Conservation (phyloP, 2,888 invertebrate species). For the Polydrusus tereticollis region DNA sequence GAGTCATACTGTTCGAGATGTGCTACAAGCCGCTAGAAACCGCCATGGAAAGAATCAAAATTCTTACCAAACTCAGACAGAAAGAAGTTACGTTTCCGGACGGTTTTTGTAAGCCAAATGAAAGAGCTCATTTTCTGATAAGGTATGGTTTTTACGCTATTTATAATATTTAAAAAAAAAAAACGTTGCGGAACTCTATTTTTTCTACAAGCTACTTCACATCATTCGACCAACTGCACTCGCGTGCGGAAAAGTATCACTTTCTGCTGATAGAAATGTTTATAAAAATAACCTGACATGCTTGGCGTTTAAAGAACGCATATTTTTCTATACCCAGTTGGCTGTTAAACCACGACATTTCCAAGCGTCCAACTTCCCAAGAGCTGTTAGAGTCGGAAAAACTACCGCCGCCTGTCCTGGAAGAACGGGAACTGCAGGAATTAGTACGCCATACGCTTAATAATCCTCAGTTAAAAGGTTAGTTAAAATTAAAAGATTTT, state of each 20-base stretch:
- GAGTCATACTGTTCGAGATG: conserved; percentile 97
- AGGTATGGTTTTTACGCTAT: conserved; percentile 67
- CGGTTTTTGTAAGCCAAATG: conserved; percentile 71
- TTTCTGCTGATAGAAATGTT: too few relatives aligned
- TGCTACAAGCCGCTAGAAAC: conserved; percentile 87
- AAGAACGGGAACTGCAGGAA: conserved; percentile 87
- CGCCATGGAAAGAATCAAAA: conserved; percentile 89
- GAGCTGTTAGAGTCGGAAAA: conserved; percentile 86
- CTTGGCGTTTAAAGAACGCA: not conserved
- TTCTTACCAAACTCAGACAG: conserved; percentile 80
- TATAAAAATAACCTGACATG: too few relatives aligned
- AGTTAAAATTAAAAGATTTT: conserved; percentile 13
- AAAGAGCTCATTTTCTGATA: conserved; percentile 73
- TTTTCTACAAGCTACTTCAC: too few relatives aligned
- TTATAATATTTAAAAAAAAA: not conserved
- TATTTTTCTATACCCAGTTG: conserved; percentile 67
- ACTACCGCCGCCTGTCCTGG: conserved; percentile 88
- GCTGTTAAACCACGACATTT: conserved; percentile 89
- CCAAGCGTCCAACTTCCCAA: conserved; percentile 85
- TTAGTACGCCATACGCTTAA: conserved; percentile 85
- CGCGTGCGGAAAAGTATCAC: too few relatives aligned
- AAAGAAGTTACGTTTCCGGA: conserved; percentile 80
- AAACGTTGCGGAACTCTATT: too few relatives aligned
- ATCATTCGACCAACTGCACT: too few relatives aligned
- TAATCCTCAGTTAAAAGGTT: conserved; percentile 81